Evolutionary conservation across 1,140 invertebrate species (phyloP).

Genomic region (Trichoplusia ni): DNA sequence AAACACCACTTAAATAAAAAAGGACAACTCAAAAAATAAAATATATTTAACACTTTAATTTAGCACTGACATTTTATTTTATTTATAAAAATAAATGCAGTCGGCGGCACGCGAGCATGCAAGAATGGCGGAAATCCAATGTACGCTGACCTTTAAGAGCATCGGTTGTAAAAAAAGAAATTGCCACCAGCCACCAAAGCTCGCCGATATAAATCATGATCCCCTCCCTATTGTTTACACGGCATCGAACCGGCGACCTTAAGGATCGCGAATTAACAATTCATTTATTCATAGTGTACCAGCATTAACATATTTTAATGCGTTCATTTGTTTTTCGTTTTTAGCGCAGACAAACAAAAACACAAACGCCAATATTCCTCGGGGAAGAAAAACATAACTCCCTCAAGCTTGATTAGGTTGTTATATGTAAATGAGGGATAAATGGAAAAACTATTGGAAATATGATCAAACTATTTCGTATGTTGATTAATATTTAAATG

Average conservation of each 20-base stretch:
- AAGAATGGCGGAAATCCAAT: slow-evolving; percentile 4
- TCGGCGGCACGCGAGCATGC: neutral
- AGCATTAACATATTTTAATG: slow-evolving; percentile 55
- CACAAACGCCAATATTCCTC: neutral
- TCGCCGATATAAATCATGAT: slow-evolving; percentile 19
- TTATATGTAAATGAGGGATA: neutral
- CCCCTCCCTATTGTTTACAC: slow-evolving; percentile 26
- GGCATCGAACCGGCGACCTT: slow-evolving; percentile 41
- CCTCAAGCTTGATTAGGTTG: neutral
- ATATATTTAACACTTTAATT: neutral
- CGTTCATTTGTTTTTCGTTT: slow-evolving; percentile 38
- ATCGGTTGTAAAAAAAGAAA: neutral
- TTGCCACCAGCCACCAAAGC: neutral
- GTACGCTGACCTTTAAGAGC: slow-evolving; percentile 8
- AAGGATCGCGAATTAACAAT: slow-evolving; percentile 42
- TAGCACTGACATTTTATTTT: neutral
- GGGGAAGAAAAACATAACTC: neutral
- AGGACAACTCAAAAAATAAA: no score
- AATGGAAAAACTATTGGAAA: no score
- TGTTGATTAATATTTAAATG: no score
- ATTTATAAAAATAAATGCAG: neutral
- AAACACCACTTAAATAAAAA: no score
- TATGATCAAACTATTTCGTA: no score
- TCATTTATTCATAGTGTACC: slow-evolving; percentile 49
- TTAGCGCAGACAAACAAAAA: slow-evolving; percentile 21